Conservation (phyloP, 2,797 vertebrate species). For the Merluccius polli region DNA sequence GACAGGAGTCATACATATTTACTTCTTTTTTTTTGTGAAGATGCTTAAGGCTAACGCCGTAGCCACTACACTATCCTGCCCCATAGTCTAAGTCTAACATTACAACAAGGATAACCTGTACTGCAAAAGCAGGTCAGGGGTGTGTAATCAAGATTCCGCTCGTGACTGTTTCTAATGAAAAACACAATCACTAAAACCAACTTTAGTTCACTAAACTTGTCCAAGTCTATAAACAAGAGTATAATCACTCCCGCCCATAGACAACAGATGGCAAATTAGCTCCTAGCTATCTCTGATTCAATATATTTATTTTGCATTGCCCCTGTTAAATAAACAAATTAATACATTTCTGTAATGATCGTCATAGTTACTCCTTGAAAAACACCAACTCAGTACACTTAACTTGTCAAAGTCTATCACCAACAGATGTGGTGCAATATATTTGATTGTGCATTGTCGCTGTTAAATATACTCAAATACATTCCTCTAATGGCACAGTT, state of each 20-base stretch:
- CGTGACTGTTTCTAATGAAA: background rate
- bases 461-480: background rate
- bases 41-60: too few relatives aligned
- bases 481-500: too few relatives aligned
- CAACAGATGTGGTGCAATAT: background rate
- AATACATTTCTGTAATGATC: background rate
- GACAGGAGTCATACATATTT: too few relatives aligned
- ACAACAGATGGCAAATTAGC: background rate
- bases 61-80: background rate
- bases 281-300: background rate
- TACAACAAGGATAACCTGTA: background rate
- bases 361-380: too few relatives aligned
- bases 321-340: background rate
- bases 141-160: background rate
- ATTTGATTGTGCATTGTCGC: background rate
- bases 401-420: too few relatives aligned
- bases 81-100: too few relatives aligned
- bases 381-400: too few relatives aligned
- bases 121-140: background rate
- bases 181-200: background rate
- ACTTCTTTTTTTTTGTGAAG: too few relatives aligned
- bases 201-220: background rate
- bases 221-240: background rate
- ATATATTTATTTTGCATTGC: background rate
- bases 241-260: background rate